These are phyloP conservation scores for Lagria hirta DNA, from an alignment of 2,888 invertebrate genomes.

Conservation along the genomic window DNA sequence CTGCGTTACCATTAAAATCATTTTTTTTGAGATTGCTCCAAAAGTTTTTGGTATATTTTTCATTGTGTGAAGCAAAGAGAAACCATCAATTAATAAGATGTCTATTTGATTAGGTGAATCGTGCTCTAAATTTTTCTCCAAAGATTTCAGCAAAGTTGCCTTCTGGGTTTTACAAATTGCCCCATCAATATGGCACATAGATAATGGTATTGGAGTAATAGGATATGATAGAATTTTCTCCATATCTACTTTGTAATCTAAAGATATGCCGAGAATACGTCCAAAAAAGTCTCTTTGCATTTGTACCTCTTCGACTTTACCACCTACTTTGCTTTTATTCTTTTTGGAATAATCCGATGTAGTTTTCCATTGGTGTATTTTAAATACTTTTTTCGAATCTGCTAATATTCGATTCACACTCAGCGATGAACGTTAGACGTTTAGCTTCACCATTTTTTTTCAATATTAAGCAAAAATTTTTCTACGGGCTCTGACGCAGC, in stretches of 20 bases:
- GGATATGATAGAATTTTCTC: slow-evolving; percentile 38
- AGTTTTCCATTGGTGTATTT: slow-evolving; percentile 33
- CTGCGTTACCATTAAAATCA: slow-evolving; percentile 28
- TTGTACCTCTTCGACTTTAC: slow-evolving; percentile 34
- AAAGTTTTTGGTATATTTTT: slow-evolving; percentile 41
- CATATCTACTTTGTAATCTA: slow-evolving; percentile 25
- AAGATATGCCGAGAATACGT: no score
- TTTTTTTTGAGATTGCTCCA: slow-evolving; percentile 39
- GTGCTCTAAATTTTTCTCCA: slow-evolving; percentile 26
- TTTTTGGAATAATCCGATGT: slow-evolving; percentile 17
- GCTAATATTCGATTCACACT: slow-evolving; percentile 30
- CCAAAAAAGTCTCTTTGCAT: slow-evolving; percentile 36
- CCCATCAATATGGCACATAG: slow-evolving; percentile 35
- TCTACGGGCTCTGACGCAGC: slow-evolving; percentile 15
- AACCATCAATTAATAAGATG: slow-evolving; percentile 42
- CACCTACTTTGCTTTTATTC: no score
- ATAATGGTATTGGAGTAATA: slow-evolving; percentile 38
- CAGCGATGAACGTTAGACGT: slow-evolving; percentile 34
- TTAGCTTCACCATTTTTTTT: slow-evolving; percentile 26
- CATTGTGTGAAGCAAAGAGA: slow-evolving; percentile 37
- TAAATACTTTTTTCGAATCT: slow-evolving; percentile 37
- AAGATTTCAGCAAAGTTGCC: slow-evolving; percentile 29
- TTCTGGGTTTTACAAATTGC: slow-evolving; percentile 36
- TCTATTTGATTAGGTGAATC: slow-evolving; percentile 29
- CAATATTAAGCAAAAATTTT: slow-evolving; percentile 11